Evolutionary conservation across 2,888 invertebrate species (phyloP), one percentile per base, ranked within the genome.

Genomic region (Alloplasta piceator): DNA sequence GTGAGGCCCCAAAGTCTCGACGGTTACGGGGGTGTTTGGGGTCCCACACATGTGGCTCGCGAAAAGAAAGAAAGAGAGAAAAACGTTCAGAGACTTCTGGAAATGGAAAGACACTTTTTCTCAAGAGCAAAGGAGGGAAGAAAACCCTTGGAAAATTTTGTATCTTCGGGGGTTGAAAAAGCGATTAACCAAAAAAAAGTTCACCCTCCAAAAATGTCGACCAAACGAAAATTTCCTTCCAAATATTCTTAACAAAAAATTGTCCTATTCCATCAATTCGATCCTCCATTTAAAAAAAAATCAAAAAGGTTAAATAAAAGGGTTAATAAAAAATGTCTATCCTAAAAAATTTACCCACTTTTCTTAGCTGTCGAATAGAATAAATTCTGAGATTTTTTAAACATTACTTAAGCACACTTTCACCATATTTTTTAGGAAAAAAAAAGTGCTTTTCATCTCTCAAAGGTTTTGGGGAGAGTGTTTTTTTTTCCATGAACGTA

Each of bases 41-140:
- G 72, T 76, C 75, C 85, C 84, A 84, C 86, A 87, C 88, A 87
- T 87, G 86, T 88, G 87, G 86, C 82, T 87, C 78, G 84, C 87
- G 82, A 87, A 88, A 89, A 87, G 86, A 85, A 41, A 48, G 43
- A 64, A 36, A 52, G 9, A 70, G 76, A 64, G 48, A 43, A 39
- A 63, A 41, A 48, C 7, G 41, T 4, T 9, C 55, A 50, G 26
- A 58, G 50, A 71, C 16, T 39, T 5, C 39, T 9, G 9, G 52
- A 52, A 14, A 12, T 1, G 14, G 5, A 12, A 14, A 6, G 16
- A 52, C 12, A 52, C 2, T 52, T 16, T 52, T n/a, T 26, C 26
- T 26, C 26, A 14, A 14, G 52, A 14, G 16, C 4, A 52, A 43
- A 4, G 43, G 4, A 10, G 10, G 43, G 10, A 43, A 43, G 6